Base-by-base conservation (phyloP, 2,888 invertebrate genomes). In the Glyphotaelius pellucidus region DNA sequence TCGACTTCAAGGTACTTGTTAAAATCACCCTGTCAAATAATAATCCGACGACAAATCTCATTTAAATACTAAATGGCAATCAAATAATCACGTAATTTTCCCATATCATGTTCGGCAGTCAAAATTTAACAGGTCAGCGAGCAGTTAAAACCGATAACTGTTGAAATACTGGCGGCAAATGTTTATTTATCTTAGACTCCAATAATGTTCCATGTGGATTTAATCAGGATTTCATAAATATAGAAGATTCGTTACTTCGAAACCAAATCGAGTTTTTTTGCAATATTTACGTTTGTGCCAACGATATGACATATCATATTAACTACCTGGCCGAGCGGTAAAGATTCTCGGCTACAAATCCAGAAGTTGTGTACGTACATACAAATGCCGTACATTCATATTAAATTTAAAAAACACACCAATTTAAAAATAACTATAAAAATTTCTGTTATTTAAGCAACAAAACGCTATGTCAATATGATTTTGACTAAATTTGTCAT, bases 181-280 rank as follows among this genome's bases (percentile, higher is more conserved):
- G 31, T 30, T 15, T 81, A 81, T 81, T 81, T 81, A 81, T 81
- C 81, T 81, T 81, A 81, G 81, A 81, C 81, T 81, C 2, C 12
- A 32, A 81, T 81, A 81, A 81, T 15, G 81, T 30, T 81, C 81
- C 14, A 31, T 81, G 31, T 81, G 30, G 31, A 81, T 81, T 81
- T 81, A 81, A 81, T 15, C 19, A 25, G 52, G 52, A 15, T 67
- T 7, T 4, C 30, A 19, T 11, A 81, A 81, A 32, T 67, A 25
- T 67, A 5, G 52, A 19, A 67, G 52, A 25, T 4, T 52, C 12
- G 12, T 42, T 12, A 12, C 42, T 42, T 42, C 42, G 12, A 42
- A 11, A 42, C 2, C 11, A 42, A 42, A 42, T 12, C 42, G 1
- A 42, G 42, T 42, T 42, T 42, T 42, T 42, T 42, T 42, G 1